Evolutionary conservation across 2,888 invertebrate genomes (phyloP), one percentile per base, ranked within the genome.

Genomic region (Limnephilus auricula): DNA sequence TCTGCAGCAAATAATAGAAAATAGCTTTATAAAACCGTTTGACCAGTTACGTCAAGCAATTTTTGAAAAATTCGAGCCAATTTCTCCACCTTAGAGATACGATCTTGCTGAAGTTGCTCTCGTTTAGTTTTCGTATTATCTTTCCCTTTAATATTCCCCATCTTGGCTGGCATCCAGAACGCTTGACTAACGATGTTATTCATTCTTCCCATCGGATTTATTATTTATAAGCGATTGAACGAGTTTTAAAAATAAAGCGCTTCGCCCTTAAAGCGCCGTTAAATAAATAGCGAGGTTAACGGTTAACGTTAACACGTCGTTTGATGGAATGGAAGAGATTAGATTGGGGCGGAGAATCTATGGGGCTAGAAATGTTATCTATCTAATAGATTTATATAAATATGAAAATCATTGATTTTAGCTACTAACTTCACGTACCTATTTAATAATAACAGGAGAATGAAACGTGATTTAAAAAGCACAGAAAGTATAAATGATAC

Each of bases 201-300:
- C 82, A 82, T 82, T 82, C 34, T 82, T 65, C 82, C 34, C 32
- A 82, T 82, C 82, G 37, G 15, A 34, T 82, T 85, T 85, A n/a
- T 85, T 85, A 85, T 85, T 40, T 40, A 40, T 85, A 85, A 37
- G 13, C 32, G 31, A 80, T 32, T 80, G 30, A 32, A 80, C 80
- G 80, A 32, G 80, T 6, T 31, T 32, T 80, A 80, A 80, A 80
- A 80, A 80, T 80, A 80, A 80, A 80, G 18, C 80, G 32, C 65
- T 80, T 80, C 80, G 32, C 31, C 32, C 80, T 80, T 80, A 80
- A 80, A 80, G 80, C 32, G 32, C 31, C 31, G 30, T 32, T 80
- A 80, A 80, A 80, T 80, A 32, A 32, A 80, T 80, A 80, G 30
- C 80, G 80, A 32, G 32, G 31, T 80, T 80, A 80, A 80, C 31